Evolutionary conservation across 2,888 invertebrate genomes (phyloP).

Genomic region (Lysandra bellargus): DNA sequence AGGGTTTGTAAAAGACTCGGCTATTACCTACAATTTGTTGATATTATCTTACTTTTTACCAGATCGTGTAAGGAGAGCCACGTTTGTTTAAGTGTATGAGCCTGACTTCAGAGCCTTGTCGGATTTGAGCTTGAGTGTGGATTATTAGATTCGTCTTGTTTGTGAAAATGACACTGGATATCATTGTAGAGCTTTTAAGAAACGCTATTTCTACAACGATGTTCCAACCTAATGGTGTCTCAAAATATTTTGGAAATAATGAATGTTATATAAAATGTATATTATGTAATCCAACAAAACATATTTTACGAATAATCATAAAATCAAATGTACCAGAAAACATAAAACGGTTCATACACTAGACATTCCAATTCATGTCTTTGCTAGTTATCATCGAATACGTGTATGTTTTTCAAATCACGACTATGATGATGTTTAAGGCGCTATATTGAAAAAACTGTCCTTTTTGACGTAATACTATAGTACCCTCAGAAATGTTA

Average conservation of each 20-base stretch:
- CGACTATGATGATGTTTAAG: constrained; percentile 22
- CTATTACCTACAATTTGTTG: neutral
- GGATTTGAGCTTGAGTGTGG: no score
- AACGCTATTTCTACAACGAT: neutral
- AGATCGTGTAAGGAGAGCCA: neutral
- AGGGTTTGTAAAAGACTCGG: neutral
- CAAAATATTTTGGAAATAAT: neutral
- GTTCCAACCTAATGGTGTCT: neutral
- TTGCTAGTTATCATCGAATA: neutral
- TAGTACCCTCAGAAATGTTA: no score
- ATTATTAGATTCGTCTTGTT: neutral
- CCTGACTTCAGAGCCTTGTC: neutral
- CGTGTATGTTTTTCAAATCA: neutral
- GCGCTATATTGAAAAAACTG: no score
- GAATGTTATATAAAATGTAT: neutral
- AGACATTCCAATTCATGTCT: neutral
- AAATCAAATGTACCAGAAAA: neutral
- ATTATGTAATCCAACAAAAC: neutral
- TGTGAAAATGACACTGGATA: neutral
- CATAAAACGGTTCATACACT: neutral
- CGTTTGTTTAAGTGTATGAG: neutral
- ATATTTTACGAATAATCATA: neutral
- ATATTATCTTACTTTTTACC: neutral
- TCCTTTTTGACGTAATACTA: no score
- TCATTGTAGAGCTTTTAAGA: neutral